Evolutionary conservation across 1,140 invertebrate genomes (phyloP).

Genomic region (Rhynchophorus ferrugineus): DNA sequence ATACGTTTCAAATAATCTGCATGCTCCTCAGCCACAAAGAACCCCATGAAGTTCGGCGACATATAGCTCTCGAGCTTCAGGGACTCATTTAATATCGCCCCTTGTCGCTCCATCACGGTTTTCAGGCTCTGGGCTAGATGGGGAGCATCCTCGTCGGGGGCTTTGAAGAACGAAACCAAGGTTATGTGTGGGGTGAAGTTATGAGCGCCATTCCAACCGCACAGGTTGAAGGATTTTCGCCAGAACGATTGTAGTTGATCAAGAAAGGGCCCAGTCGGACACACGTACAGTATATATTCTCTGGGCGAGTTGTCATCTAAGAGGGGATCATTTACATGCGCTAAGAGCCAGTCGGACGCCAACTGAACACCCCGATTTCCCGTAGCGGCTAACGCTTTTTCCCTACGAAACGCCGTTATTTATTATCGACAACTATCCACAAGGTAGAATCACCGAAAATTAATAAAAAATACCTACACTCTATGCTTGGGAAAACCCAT

Average conservation of each 20-base stretch:
- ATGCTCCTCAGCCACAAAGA: slow-evolving; percentile 73
- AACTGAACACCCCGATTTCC: slow-evolving; percentile 77
- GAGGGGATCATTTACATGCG: slow-evolving; percentile 76
- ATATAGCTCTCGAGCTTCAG: slow-evolving; percentile 71
- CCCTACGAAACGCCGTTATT: slow-evolving; percentile 47
- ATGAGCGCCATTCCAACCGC: slow-evolving; percentile 82
- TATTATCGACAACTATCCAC: too few relatives aligned
- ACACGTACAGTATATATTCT: slow-evolving; percentile 80
- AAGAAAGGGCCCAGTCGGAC: slow-evolving; percentile 66
- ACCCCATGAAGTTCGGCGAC: slow-evolving; percentile 79
- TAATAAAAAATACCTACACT: slow-evolving; percentile 78
- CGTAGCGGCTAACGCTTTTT: slow-evolving; percentile 84
- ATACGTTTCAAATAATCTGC: slow-evolving; percentile 67
- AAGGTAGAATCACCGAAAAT: too few relatives aligned
- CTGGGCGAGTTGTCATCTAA: slow-evolving; percentile 66
- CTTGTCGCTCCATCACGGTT: slow-evolving; percentile 58
- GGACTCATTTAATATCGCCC: slow-evolving; percentile 50
- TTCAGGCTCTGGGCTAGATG: slow-evolving; percentile 58
- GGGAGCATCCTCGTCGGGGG: slow-evolving; percentile 61
- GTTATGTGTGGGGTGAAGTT: slow-evolving; percentile 86
- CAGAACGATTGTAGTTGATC: slow-evolving; percentile 70
- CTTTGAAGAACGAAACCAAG: slow-evolving; percentile 82
- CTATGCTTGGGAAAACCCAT: slow-evolving; percentile 81
- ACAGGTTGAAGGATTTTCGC: slow-evolving; percentile 63
- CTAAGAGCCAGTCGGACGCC: slow-evolving; percentile 82